phyloP scores from a whole-genome alignment of 2,797 vertebrate species.

The Anguilla anguilla region DNA sequence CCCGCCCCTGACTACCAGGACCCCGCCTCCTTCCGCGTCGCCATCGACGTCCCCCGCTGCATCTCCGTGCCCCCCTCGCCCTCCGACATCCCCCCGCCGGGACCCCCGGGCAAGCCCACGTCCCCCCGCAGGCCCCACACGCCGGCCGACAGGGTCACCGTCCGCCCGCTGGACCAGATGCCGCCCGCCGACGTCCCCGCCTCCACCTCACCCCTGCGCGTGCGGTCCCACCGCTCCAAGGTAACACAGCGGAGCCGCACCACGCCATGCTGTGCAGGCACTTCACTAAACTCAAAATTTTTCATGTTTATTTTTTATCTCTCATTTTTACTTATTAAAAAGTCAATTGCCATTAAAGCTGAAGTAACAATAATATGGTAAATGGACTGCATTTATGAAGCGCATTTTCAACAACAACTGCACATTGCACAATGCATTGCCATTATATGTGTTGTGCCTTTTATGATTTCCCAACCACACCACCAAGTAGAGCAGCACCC shows the following conservation, averaged over 20 bases:
- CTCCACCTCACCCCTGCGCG: slow-evolving; percentile 78
- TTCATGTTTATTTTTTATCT: too few relatives aligned
- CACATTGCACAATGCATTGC: not conserved
- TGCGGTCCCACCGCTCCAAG: slow-evolving; percentile 78
- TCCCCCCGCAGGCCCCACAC: slow-evolving; percentile 85
- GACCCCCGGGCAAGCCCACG: slow-evolving; percentile 68
- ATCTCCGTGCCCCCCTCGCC: slow-evolving; percentile 81
- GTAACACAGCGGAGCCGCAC: slow-evolving; percentile 60
- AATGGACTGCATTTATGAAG: not conserved
- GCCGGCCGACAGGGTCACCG: slow-evolving; percentile 85
- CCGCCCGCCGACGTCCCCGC: slow-evolving; percentile 74
- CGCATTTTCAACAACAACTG: not conserved
- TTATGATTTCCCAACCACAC: not conserved
- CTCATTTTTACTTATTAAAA: not conserved
- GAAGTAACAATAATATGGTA: too few relatives aligned
- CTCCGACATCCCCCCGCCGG: slow-evolving; percentile 79
- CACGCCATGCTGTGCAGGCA: not conserved
- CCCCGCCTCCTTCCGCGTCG: slow-evolving; percentile 75
- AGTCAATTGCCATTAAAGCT: not conserved
- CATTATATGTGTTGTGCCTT: not conserved
- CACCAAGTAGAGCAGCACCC: not conserved
- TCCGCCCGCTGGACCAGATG: slow-evolving; percentile 77
- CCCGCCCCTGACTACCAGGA: slow-evolving; percentile 82
- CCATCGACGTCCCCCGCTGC: slow-evolving; percentile 76
- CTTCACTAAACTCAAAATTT: not conserved